phyloP scores from a whole-genome alignment of 1,140 invertebrate species.

The Ostrea denselamellosa region DNA sequence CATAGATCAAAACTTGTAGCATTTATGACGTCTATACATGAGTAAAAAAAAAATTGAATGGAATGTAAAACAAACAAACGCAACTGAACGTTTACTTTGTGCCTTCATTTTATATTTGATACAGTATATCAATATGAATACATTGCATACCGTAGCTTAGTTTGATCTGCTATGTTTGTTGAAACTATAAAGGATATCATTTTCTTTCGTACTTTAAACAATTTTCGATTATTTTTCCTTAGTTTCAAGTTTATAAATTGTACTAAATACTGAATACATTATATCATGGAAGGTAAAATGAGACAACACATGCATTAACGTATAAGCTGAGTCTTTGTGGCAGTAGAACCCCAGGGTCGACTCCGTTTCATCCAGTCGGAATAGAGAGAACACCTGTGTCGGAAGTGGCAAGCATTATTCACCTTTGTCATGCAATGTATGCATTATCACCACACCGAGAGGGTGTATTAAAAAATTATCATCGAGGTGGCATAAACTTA shows the following conservation, averaged over 20 bases:
- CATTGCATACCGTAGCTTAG: too few species aligned
- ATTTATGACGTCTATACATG: too few species aligned
- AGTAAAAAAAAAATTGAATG: too few species aligned
- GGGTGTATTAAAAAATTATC: constrained; percentile 3
- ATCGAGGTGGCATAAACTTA: not conserved
- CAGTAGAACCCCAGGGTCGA: not conserved
- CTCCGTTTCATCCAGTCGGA: not conserved
- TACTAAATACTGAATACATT: not conserved
- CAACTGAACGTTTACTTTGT: too few species aligned
- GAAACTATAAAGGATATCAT: not conserved
- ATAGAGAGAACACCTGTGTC: not conserved
- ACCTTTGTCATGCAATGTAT: constrained; percentile 20
- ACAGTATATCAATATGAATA: too few species aligned
- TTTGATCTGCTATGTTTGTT: too few species aligned
- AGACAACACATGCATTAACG: not conserved
- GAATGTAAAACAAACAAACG: too few species aligned
- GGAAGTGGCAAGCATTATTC: constrained; percentile 10
- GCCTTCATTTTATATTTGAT: too few species aligned
- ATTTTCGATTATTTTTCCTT: not conserved
- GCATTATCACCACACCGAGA: not conserved
- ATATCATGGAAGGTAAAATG: not conserved
- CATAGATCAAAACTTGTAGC: too few species aligned
- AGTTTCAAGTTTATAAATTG: not conserved
- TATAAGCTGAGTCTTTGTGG: not conserved
- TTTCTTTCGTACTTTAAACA: not conserved